A percentile compares a stretch with the other conserved stretches of the same genome.
phyloP scores from a whole-genome alignment of 2,888 invertebrate species.

The Andrena praecox region DNA sequence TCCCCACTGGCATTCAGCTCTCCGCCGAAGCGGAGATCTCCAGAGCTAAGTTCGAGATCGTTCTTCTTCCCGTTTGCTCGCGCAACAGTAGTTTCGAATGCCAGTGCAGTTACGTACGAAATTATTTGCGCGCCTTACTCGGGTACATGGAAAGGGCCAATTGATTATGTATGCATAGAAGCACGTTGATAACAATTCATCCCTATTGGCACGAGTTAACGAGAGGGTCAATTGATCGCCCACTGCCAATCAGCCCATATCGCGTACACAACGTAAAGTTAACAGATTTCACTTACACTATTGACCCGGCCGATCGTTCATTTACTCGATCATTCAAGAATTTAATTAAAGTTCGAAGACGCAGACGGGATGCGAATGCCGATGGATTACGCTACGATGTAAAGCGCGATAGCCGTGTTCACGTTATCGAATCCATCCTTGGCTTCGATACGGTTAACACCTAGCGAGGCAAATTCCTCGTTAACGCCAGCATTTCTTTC shows the following conservation, averaged over 20 bases:
- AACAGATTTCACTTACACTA: slow-evolving; percentile 83
- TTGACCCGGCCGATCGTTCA: slow-evolving; percentile 78
- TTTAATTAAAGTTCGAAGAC: slow-evolving; percentile 73
- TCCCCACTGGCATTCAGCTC: too few relatives aligned
- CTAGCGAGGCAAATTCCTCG: slow-evolving; percentile 22
- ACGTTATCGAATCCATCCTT: slow-evolving; percentile 24
- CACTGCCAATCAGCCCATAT: slow-evolving; percentile 81
- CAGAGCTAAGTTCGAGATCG: background rate
- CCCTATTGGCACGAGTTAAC: slow-evolving; percentile 82
- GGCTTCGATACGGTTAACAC: slow-evolving; percentile 43
- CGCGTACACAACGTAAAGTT: slow-evolving; percentile 75
- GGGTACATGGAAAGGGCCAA: slow-evolving; percentile 65
- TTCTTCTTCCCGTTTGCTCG: background rate
- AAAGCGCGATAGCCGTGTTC: slow-evolving; percentile 47
- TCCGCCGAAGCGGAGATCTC: too few relatives aligned
- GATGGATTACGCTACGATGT: slow-evolving; percentile 57
- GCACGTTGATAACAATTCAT: slow-evolving; percentile 81
- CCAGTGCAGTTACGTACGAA: slow-evolving; percentile 30
- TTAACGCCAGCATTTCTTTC: slow-evolving; percentile 16
- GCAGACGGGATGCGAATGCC: slow-evolving; percentile 65
- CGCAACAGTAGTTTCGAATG: slow-evolving; percentile 27
- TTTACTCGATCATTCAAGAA: slow-evolving; percentile 72
- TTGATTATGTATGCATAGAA: slow-evolving; percentile 81
- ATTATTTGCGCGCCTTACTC: slow-evolving; percentile 41
- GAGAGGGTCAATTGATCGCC: slow-evolving; percentile 83